A percentile compares a stretch with the other conserved stretches of the same genome.
Conservation (phyloP, 2,113 vertebrate species). For the Atlantisia rogersi region DNA sequence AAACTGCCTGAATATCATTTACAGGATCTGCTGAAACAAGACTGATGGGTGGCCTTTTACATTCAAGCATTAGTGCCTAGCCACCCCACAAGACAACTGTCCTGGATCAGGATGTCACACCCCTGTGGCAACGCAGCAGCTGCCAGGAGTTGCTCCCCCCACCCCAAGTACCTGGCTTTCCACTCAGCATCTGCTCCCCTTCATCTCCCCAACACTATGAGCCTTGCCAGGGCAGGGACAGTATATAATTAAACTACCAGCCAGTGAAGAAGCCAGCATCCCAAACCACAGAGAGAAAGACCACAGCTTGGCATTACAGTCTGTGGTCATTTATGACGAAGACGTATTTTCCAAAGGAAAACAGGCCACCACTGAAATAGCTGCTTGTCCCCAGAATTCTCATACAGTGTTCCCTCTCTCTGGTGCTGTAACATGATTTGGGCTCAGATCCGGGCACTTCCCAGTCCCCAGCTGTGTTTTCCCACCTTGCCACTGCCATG, state of each 20-base stretch:
- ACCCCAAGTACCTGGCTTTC: rapidly evolving
- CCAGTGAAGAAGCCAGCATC: rapidly evolving
- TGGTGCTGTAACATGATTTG: rapidly evolving
- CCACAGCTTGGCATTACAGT: neutral
- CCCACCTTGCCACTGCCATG: too few species aligned
- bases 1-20: neutral
- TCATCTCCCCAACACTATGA: neutral
- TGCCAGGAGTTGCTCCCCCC: neutral
- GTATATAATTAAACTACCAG: neutral
- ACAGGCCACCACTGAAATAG: neutral
- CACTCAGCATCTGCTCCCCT: neutral
- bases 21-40: neutral
- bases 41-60: neutral
- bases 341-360: neutral
- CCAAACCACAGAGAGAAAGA: neutral
- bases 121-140: neutral
- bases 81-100: neutral
- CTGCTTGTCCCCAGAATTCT: neutral
- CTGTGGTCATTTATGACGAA: neutral
- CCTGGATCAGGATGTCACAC: rapidly evolving
- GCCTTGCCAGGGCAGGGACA: neutral
- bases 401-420: neutral
- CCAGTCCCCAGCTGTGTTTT: neutral
- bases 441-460: neutral
- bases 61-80: neutral